Evolutionary conservation across 2,888 invertebrate genomes (phyloP), one percentile per base, ranked within the genome.

Genomic region (Rambutsinella grinnellia): DNA sequence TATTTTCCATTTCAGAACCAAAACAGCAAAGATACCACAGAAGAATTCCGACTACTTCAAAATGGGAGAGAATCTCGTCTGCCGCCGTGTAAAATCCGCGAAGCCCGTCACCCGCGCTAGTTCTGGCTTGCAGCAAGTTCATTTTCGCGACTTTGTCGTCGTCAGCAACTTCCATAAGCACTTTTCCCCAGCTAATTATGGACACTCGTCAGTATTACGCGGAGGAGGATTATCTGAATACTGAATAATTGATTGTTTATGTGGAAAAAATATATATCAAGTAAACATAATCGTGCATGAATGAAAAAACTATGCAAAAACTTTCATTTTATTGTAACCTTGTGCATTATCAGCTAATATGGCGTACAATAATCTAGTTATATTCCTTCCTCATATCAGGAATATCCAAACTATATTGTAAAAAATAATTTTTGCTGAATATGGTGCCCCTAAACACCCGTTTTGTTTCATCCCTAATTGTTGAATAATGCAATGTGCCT

Each of bases 121-220:
- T 8, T 28, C 58, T 0, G 71, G 67, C 21, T 44, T 66, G 2
- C 71, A 71, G 26, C 72, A 72, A 47, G 62, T 78, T n/a, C 76
- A 74, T 44, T 79, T 76, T 67, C 75, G 78, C 10, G 80, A 80
- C 46, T 80, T 78, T 54, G 75, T 78, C 19, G 77, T 80, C 19
- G 80, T 80, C 53, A 80, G 78, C 53, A 79, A 70, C 54, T 75
- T 79, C 24, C 75, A 76, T 23, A 65, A 68, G 46, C 69, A 75
- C 60, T 75, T 85, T 85, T 63, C 86, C 6, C 62, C 67, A 54
- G 54, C 49, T 8, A 63, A 62, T 19, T 75, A 36, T 24, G 67
- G 47, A 62, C 56, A 67, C 27, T 24, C 67, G 19, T 57, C 68
- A 75, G 68, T 75, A 68, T 75, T 75, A 75, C 62, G 68, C 15